These are phyloP conservation scores for Tamias sibiricus DNA, from an alignment of 2,113 vertebrate species.

Conservation along the genomic window DNA sequence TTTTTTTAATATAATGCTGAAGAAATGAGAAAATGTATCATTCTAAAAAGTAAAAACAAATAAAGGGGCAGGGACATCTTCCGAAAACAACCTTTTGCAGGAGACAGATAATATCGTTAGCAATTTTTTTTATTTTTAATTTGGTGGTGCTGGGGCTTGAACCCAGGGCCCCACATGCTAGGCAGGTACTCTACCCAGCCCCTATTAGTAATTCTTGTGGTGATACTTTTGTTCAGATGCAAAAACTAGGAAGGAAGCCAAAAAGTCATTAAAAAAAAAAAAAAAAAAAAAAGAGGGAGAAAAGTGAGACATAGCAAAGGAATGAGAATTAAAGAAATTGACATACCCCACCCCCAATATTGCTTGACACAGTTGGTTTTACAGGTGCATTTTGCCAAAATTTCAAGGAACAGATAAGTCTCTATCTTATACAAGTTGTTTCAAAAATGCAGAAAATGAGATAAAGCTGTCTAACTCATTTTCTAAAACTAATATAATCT, in stretches of 20 bases:
- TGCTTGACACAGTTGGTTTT: background rate
- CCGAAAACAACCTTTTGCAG: background rate
- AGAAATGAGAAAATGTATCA: background rate
- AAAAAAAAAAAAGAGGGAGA: background rate
- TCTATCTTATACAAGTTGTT: background rate
- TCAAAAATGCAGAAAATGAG: conserved; percentile 37
- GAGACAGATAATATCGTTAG: background rate
- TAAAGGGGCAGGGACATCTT: background rate
- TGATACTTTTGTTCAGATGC: background rate
- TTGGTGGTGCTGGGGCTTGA: no score
- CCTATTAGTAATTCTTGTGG: background rate
- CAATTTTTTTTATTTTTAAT: background rate
- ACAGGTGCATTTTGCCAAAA: conserved; percentile 48
- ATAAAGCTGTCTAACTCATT: conserved; percentile 52
- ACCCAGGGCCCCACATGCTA: no score
- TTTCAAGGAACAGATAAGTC: conserved; percentile 28
- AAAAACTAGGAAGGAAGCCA: conserved; percentile 14
- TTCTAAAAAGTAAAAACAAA: conserved; percentile 17
- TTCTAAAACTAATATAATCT: conserved; percentile 46
- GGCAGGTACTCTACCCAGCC: no score
- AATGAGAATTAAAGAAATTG: background rate
- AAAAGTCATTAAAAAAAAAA: background rate
- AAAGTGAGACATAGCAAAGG: background rate
- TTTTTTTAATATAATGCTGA: background rate
- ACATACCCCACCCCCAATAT: background rate